Evolutionary conservation across 2,113 vertebrate genomes (phyloP).

Genomic region (Mesocricetus auratus): DNA sequence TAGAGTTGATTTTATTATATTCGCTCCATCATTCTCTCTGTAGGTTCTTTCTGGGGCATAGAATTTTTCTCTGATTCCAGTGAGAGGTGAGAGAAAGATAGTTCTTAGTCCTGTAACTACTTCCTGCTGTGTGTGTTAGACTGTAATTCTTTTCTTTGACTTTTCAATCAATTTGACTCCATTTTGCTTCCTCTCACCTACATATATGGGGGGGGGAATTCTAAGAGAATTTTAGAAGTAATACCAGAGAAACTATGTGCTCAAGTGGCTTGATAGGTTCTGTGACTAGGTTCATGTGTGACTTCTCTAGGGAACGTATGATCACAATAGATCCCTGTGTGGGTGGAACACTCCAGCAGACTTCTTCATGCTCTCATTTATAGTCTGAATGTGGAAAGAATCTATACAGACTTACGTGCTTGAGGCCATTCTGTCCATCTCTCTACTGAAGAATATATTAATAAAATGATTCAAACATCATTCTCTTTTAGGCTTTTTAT

Average conservation of each 20-base stretch:
- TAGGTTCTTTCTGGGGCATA: not conserved
- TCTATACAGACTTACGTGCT: not conserved
- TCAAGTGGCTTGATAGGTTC: not conserved
- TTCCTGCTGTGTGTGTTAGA: not conserved
- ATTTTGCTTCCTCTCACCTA: not conserved
- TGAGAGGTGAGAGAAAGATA: not conserved
- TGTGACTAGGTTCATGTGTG: not conserved
- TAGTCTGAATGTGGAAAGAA: not conserved
- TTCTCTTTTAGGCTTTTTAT: not conserved
- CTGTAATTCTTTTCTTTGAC: not conserved
- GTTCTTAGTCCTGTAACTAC: not conserved
- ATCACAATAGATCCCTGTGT: not conserved
- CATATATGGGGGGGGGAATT: not conserved
- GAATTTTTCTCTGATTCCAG: not conserved
- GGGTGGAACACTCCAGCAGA: accelerated
- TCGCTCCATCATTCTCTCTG: not conserved
- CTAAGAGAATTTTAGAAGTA: not conserved
- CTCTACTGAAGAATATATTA: not conserved
- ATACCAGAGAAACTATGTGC: not conserved
- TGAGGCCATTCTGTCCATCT: not conserved
- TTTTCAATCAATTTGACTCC: not conserved
- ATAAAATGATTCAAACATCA: not conserved
- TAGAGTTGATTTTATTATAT: not conserved
- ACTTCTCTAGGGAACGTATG: not conserved
- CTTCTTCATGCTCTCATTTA: not conserved